phyloP scores from a whole-genome alignment of 1,140 invertebrate species.

The Bombus vancouverensis region DNA sequence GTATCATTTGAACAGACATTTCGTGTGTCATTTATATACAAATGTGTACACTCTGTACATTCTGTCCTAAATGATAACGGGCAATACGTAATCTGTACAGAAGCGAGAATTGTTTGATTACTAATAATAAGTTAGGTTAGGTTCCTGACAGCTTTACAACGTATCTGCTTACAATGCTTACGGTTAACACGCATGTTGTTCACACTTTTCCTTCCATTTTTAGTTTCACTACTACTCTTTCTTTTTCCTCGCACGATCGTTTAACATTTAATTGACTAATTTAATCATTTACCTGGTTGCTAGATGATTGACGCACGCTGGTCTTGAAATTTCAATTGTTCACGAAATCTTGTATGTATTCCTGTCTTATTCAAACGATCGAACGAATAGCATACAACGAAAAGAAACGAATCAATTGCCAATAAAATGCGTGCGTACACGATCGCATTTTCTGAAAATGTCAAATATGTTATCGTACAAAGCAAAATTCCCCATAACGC shows the following conservation, averaged over 20 bases:
- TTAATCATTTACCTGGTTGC: conserved; percentile 52
- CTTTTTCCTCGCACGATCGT: conserved; percentile 15
- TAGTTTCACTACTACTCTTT: neutral
- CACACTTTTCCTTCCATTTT: neutral
- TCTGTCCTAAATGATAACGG: conserved; percentile 57
- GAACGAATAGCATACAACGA: neutral
- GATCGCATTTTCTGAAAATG: neutral
- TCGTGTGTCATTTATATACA: conserved; percentile 73
- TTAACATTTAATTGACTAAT: conserved; percentile 69
- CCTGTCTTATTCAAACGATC: neutral
- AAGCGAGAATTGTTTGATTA: conserved; percentile 59
- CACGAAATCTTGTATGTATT: neutral
- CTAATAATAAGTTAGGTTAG: conserved; percentile 37
- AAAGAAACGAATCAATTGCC: neutral
- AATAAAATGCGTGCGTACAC: neutral
- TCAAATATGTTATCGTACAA: neutral
- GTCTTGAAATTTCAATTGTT: conserved; percentile 5
- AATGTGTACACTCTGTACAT: conserved; percentile 76
- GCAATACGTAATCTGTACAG: conserved; percentile 71
- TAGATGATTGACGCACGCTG: conserved; percentile 33
- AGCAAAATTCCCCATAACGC: neutral
- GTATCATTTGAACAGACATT: conserved; percentile 50
- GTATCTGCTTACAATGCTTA: conserved; percentile 32
- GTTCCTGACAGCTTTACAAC: conserved; percentile 32
- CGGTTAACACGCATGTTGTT: conserved; percentile 33